phyloP scores from a whole-genome alignment of 2,113 vertebrate genomes.

The Protomyctophum bolini region DNA sequence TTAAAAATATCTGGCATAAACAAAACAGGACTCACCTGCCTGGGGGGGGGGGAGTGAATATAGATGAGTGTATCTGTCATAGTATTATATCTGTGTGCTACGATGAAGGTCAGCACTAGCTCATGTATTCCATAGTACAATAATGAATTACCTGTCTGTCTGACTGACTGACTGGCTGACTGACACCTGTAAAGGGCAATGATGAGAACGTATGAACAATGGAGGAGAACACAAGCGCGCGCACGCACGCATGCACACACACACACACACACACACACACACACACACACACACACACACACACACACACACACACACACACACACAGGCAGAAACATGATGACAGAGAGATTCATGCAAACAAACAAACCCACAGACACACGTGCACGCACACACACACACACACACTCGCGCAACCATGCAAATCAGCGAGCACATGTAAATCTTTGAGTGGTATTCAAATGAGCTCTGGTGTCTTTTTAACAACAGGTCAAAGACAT shows the following conservation, averaged over 20 bases:
- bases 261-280: too few species aligned
- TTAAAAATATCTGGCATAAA: conserved; percentile 28
- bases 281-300: too few species aligned
- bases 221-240: too few species aligned
- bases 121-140: background rate
- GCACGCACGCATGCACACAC: too few species aligned
- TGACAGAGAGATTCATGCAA: too few species aligned
- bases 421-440: conserved; percentile 61
- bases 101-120: conserved; percentile 39
- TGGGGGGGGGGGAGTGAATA: conserved; percentile 51
- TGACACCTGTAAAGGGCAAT: too few species aligned
- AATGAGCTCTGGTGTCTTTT: conserved; percentile 31
- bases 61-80: conserved; percentile 62
- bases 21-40: conserved; percentile 58
- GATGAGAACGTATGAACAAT: too few species aligned
- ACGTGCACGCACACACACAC: background rate
- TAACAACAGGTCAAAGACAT: background rate
- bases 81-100: conserved; percentile 33
- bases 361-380: background rate
- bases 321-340: too few species aligned
- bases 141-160: too few species aligned
- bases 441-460: conserved; percentile 51
- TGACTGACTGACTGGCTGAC: conserved; percentile 8
- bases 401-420: conserved; percentile 33
- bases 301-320: too few species aligned